Percentiles rank a stretch among this genome's conserved stretches.
Evolutionary conservation across 2,797 vertebrate species (phyloP).

Genomic region (Malurus splendens): DNA sequence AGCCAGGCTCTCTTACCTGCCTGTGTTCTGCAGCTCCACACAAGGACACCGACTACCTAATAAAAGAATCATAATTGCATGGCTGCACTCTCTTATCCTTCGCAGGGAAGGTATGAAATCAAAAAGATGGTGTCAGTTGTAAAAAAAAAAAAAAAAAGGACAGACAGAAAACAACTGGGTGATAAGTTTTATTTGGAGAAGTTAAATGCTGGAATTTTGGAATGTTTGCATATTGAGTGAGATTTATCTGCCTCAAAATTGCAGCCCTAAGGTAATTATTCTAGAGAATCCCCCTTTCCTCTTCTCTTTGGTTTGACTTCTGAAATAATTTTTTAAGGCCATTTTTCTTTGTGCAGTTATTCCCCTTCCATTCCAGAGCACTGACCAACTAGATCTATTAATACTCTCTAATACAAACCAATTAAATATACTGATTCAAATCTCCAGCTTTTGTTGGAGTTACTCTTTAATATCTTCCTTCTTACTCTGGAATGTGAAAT

Average conservation of each 20-base stretch:
- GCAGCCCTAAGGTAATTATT: accelerated
- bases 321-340: not conserved
- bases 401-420: not conserved
- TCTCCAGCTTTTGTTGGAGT: not conserved
- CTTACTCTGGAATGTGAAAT: not conserved
- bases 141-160: not conserved
- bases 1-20: not conserved
- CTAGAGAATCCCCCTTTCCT: not conserved
- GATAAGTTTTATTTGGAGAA: not conserved
- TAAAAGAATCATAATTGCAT: not conserved
- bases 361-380: not conserved
- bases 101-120: not conserved
- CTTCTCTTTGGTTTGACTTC: not conserved
- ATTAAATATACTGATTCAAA: not conserved
- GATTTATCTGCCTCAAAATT: not conserved
- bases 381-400: not conserved
- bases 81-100: not conserved
- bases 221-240: not conserved
- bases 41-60: not conserved
- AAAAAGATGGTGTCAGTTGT: not conserved
- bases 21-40: not conserved
- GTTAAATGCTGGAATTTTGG: not conserved
- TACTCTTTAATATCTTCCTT: not conserved
- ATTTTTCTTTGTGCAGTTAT: not conserved
- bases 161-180: not conserved